These are phyloP conservation scores for Otus scops DNA, from an alignment of 2,797 vertebrate genomes.

Conservation along the genomic window DNA sequence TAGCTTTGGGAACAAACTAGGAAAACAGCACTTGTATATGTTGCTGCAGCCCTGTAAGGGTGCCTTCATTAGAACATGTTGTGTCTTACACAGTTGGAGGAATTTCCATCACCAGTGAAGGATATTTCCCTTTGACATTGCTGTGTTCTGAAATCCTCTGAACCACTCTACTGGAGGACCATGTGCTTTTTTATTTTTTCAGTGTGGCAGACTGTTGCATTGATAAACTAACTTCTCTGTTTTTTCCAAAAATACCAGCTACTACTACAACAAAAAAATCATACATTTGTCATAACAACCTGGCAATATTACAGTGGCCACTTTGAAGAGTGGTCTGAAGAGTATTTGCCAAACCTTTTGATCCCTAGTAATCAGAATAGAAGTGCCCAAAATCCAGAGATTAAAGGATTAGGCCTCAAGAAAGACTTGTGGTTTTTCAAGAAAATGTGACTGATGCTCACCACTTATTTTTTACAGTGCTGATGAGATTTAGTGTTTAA, in stretches of 20 bases:
- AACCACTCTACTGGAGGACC: not conserved
- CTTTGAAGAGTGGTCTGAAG: slow-evolving; percentile 44
- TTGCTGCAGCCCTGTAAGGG: not conserved
- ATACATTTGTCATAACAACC: not conserved
- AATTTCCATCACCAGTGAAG: not conserved
- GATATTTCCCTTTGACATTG: not conserved
- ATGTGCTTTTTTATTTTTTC: not conserved
- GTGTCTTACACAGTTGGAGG: not conserved
- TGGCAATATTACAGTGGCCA: slow-evolving; percentile 33
- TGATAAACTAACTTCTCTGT: not conserved
- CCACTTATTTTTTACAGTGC: slow-evolving; percentile 70
- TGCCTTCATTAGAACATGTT: not conserved
- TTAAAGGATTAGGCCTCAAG: slow-evolving; percentile 70
- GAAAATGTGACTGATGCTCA: slow-evolving; percentile 72
- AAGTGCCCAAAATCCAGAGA: slow-evolving; percentile 71
- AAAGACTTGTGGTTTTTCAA: slow-evolving; percentile 70
- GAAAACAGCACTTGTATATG: not conserved
- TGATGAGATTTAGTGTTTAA: slow-evolving; percentile 74
- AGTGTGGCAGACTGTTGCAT: not conserved
- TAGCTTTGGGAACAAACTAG: not conserved
- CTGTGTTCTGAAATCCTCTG: not conserved
- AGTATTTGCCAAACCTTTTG: slow-evolving; percentile 55
- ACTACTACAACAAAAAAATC: not conserved
- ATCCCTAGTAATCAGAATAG: slow-evolving; percentile 67
- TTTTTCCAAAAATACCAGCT: not conserved